Percentiles rank a stretch among this genome's conserved stretches.
phyloP scores from a whole-genome alignment of 2,888 invertebrate species.

The Apodemia zela region DNA sequence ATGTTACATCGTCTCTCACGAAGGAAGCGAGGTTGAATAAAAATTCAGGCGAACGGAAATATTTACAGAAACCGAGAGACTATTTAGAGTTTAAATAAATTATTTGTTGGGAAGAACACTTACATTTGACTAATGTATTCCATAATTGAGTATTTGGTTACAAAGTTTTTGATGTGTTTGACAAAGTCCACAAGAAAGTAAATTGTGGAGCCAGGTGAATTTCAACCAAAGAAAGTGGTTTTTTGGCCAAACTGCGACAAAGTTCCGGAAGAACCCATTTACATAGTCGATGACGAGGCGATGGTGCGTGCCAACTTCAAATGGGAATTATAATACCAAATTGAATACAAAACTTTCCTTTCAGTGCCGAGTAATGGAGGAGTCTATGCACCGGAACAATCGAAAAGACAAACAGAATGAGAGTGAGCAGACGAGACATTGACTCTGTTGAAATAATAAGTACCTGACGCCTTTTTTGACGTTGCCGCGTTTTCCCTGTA shows the following conservation, averaged over 20 bases:
- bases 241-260: conserved; percentile 69
- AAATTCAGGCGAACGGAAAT: conserved; percentile 68
- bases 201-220: conserved; percentile 39
- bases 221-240: conserved; percentile 48
- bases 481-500: conserved; percentile 65
- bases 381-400: conserved; percentile 80
- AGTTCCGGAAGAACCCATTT: conserved; percentile 76
- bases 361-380: conserved; percentile 80
- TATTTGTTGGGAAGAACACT: conserved; percentile 23
- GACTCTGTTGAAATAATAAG: conserved; percentile 77
- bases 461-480: conserved; percentile 75
- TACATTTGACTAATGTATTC: not conserved
- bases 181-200: conserved; percentile 16
- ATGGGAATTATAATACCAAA: conserved; percentile 82
- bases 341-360: conserved; percentile 82
- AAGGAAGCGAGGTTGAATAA: conserved; percentile 65
- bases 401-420: conserved; percentile 79
- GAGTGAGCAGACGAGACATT: conserved; percentile 65
- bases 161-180: conserved; percentile 5
- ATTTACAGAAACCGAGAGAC: conserved; percentile 61
- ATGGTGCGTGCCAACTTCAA: conserved; percentile 80
- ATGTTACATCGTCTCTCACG: conserved; percentile 70
- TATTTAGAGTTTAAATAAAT: conserved; percentile 37
- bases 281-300: conserved; percentile 79
- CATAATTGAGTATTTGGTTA: not conserved